Conservation (phyloP, 2,888 invertebrate species). For the Troilus luridus region DNA sequence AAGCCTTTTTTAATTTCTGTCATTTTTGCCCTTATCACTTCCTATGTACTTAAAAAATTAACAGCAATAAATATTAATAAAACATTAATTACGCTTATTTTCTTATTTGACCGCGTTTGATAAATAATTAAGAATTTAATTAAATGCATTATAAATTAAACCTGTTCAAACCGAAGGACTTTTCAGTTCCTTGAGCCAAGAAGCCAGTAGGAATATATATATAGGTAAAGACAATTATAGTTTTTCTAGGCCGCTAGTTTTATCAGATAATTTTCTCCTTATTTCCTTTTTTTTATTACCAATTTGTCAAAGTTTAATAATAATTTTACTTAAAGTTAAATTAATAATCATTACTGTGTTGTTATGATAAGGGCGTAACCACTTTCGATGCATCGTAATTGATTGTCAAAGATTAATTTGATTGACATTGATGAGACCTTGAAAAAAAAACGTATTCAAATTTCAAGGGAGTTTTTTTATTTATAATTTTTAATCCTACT, state of each 20-base stretch:
- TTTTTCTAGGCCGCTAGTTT: conserved; percentile 37
- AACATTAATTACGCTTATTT: neutral
- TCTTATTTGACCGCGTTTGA: neutral
- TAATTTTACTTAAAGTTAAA: neutral
- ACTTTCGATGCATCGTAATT: neutral
- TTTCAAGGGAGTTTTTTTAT: neutral
- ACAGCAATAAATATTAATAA: no score
- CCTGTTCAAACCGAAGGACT: neutral
- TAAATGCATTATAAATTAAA: neutral
- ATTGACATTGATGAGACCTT: neutral
- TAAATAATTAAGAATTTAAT: neutral
- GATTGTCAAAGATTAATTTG: neutral
- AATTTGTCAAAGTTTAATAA: no score
- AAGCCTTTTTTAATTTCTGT: neutral
- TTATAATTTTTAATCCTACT: neutral
- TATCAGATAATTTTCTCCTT: conserved; percentile 28
- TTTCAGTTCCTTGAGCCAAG: neutral
- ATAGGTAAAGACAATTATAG: conserved; percentile 50
- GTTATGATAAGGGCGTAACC: neutral
- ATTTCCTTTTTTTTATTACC: neutral
- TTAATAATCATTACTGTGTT: neutral
- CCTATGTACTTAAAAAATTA: neutral
- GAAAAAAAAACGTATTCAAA: neutral
- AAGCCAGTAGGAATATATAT: conserved; percentile 28
- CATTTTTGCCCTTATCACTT: neutral